Conservation (phyloP, 2,113 vertebrate species). For the Gasterosteus nipponicus region DNA sequence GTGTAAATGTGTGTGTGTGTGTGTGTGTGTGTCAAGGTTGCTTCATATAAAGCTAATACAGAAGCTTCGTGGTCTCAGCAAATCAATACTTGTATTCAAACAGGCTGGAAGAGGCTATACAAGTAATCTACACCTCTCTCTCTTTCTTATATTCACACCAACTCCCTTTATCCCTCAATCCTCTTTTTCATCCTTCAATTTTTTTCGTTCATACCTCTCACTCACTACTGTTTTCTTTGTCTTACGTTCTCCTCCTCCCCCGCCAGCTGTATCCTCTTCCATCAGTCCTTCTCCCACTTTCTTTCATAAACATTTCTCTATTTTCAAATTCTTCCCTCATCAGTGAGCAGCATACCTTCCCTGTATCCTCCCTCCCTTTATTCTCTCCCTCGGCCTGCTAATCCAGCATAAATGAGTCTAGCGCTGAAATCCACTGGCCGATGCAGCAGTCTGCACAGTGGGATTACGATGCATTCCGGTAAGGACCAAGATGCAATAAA, state of each 20-base stretch:
- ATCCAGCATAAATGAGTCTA: background rate
- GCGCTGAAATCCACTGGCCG: background rate
- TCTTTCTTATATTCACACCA: background rate
- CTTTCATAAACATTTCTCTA: background rate
- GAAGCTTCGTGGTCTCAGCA: conserved; percentile 32
- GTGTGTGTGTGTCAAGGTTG: conserved; percentile 19
- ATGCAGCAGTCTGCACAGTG: background rate
- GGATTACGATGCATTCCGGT: background rate
- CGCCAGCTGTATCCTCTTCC: background rate
- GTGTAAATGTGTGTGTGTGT: conserved; percentile 15
- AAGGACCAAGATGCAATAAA: background rate
- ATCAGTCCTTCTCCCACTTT: background rate
- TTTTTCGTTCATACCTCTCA: background rate
- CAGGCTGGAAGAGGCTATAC: conserved; percentile 14
- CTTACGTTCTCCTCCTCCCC: background rate
- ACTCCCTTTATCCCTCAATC: background rate
- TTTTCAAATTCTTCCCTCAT: background rate
- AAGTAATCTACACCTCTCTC: background rate
- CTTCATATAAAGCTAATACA: conserved; percentile 18
- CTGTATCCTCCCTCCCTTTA: background rate
- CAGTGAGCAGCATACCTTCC: background rate
- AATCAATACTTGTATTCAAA: conserved; percentile 49
- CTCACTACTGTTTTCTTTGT: background rate
- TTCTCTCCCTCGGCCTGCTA: background rate
- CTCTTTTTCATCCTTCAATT: background rate